Conservation (phyloP, 2,888 invertebrate species). For the Pandemis corylana region DNA sequence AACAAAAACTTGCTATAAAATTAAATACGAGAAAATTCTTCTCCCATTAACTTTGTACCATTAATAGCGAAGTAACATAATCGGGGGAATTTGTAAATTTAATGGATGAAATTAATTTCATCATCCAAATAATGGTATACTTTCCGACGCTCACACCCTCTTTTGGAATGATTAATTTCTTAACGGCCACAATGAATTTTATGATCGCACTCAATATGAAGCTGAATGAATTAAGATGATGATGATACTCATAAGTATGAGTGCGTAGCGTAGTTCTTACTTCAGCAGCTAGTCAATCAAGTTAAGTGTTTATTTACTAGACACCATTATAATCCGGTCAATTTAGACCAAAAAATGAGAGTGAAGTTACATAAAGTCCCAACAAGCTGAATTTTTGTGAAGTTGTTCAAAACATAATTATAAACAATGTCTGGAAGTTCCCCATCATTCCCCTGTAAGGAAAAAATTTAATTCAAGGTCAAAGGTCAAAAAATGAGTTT, state of each 20-base stretch:
- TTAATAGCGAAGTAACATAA: constrained; percentile 23
- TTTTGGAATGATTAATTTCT: constrained; percentile 22
- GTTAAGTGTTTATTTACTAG: background rate
- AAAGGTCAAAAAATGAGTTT: too few species aligned
- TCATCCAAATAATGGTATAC: constrained; percentile 29
- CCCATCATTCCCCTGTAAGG: too few species aligned
- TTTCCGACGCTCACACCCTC: constrained; percentile 22
- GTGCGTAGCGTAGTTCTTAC: background rate
- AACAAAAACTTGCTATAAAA: constrained; percentile 14
- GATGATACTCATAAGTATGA: background rate
- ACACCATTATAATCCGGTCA: too few species aligned
- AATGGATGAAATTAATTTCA: constrained; percentile 20
- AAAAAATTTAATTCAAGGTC: too few species aligned
- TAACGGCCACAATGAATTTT: constrained; percentile 25
- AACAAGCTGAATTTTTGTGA: too few species aligned
- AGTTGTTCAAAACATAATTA: too few species aligned
- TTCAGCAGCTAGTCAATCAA: background rate
- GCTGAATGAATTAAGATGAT: constrained; percentile 1
- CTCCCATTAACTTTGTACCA: constrained; percentile 10
- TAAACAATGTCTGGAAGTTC: too few species aligned
- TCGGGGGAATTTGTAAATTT: constrained; percentile 23
- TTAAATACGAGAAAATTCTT: constrained; percentile 8
- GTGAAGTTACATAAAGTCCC: too few species aligned
- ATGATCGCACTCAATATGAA: constrained; percentile 20
- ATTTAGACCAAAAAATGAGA: too few species aligned